Conservation (phyloP, 2,797 vertebrate species). For the Lycodopsis pacificus region DNA sequence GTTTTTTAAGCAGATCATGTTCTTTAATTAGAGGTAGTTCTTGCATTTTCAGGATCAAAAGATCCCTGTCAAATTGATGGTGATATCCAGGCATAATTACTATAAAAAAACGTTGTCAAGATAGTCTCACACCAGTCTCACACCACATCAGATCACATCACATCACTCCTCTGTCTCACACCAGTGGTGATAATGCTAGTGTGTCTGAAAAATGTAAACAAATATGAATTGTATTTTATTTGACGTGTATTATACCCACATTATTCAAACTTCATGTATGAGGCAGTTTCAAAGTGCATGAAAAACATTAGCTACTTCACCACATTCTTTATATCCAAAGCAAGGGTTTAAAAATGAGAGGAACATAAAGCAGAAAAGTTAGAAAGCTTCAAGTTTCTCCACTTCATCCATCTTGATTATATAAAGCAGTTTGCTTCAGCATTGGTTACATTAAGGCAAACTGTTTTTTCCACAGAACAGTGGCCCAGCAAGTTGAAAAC, state of each 20-base stretch:
- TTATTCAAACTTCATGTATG: neutral
- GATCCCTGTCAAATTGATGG: neutral
- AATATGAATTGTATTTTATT: no score
- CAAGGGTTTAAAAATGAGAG: neutral
- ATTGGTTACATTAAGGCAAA: neutral
- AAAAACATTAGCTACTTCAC: neutral
- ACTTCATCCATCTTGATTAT: constrained; percentile 4
- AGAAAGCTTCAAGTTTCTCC: neutral
- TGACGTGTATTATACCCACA: no score
- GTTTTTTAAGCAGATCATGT: constrained; percentile 17
- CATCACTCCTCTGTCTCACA: no score
- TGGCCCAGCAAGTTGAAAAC: neutral
- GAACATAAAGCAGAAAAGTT: neutral
- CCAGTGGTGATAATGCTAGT: no score
- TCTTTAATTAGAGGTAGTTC: constrained; percentile 16
- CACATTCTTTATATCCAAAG: neutral
- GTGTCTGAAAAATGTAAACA: no score
- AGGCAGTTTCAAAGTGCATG: no score
- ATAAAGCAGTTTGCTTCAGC: neutral
- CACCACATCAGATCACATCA: no score
- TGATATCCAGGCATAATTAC: no score
- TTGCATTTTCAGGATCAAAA: neutral
- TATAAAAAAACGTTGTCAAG: no score
- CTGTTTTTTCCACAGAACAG: neutral
- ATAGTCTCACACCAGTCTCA: no score